Conservation (phyloP, 1,140 invertebrate genomes). For the Drosophila gunungcola region DNA sequence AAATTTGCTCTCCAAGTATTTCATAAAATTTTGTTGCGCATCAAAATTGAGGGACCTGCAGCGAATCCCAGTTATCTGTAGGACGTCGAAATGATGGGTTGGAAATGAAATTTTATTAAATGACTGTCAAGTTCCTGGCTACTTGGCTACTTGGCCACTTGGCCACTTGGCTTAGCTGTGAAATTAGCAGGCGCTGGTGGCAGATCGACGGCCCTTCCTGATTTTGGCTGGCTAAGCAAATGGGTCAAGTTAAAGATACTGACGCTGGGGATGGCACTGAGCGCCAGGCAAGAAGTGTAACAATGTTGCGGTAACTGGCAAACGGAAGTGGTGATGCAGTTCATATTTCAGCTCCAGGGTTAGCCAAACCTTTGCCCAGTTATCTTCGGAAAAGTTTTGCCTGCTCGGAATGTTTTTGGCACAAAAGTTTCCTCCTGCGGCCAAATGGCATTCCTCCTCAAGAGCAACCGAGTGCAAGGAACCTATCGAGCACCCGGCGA, state of each 20-base stretch:
- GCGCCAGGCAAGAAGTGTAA: not conserved
- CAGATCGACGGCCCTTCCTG: not conserved
- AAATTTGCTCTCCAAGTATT: constrained; percentile 77
- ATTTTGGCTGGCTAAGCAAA: constrained; percentile 28
- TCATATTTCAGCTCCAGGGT: constrained; percentile 24
- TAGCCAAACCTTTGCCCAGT: constrained; percentile 4
- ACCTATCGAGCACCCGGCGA: constrained; percentile 3
- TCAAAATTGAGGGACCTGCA: constrained; percentile 58
- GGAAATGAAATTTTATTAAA: constrained; percentile 79
- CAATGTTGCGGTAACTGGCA: constrained; percentile 1
- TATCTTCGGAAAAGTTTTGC: constrained; percentile 21
- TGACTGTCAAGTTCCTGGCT: constrained; percentile 63
- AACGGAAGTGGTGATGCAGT: constrained; percentile 7
- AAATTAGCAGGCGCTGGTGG: constrained; percentile 48
- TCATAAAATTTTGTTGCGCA: constrained; percentile 81
- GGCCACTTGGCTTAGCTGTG: constrained; percentile 42
- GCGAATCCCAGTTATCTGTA: not conserved
- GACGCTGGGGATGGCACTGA: not conserved
- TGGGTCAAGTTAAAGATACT: constrained; percentile 26
- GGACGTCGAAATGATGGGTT: constrained; percentile 20
- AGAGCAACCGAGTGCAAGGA: not conserved
- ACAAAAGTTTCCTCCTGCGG: constrained; percentile 6
- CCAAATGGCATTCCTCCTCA: not conserved
- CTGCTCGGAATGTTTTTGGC: constrained; percentile 22
- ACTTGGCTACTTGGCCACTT: too few species aligned